Conservation (phyloP, 2,888 invertebrate genomes). For the Octodonta nipae region DNA sequence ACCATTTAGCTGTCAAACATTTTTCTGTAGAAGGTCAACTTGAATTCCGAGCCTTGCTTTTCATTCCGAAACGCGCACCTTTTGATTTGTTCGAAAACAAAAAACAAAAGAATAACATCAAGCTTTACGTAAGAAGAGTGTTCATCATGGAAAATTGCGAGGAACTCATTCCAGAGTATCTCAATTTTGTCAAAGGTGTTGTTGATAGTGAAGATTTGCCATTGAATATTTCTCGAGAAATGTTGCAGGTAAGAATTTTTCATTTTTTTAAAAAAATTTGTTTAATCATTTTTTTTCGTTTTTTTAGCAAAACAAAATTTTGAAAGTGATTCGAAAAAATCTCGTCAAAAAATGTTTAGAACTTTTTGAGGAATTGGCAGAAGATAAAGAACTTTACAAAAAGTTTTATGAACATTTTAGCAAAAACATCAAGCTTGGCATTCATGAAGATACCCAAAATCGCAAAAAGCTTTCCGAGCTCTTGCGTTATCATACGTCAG, state of each 20-base stretch:
- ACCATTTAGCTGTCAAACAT: constrained; percentile 90
- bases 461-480: constrained; percentile 80
- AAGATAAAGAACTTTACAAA: constrained; percentile 95
- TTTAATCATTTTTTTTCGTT: no score
- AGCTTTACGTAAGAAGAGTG: constrained; percentile 90
- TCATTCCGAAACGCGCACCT: constrained; percentile 83
- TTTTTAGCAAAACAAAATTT: constrained; percentile 97
- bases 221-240: constrained; percentile 96
- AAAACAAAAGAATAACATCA: constrained; percentile 97
- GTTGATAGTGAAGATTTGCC: constrained; percentile 98
- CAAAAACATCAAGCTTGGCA: constrained; percentile 93
- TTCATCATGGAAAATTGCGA: constrained; percentile 99
- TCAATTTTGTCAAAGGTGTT: constrained; percentile 94
- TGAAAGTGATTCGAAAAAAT: constrained; percentile 98
- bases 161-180: constrained; percentile 93
- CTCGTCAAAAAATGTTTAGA: constrained; percentile 97
- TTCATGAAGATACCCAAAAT: constrained; percentile 93
- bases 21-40: constrained; percentile 88
- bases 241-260: no score
- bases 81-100: constrained; percentile 98
- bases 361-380: constrained; percentile 87
- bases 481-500: constrained; percentile 84
- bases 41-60: constrained; percentile 87
- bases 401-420: constrained; percentile 97
- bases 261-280: no score